Conservation (phyloP, 2,888 invertebrate genomes). For the Lasioglossum malachurum region DNA sequence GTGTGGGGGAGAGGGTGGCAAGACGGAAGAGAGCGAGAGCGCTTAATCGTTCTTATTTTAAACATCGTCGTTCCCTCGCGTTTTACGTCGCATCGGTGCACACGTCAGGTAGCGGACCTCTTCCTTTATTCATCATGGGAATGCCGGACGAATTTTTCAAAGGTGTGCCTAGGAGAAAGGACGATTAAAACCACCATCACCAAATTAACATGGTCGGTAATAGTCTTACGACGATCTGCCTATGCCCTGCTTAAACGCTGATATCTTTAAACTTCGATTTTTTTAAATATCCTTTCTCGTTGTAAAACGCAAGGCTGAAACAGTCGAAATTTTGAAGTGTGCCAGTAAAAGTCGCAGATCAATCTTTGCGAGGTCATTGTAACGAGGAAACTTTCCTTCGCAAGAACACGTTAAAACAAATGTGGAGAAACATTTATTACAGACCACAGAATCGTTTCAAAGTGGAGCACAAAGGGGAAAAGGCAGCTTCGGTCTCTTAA, state of each 20-base stretch:
- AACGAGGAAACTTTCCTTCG: not conserved
- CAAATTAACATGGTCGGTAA: not conserved
- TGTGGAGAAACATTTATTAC: not conserved
- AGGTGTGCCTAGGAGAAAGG: not conserved
- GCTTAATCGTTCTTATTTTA: conserved; percentile 63
- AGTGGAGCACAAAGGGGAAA: not conserved
- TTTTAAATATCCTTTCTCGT: no score
- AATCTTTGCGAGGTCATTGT: not conserved
- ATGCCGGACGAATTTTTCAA: not conserved
- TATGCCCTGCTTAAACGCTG: not conserved
- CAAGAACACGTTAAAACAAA: not conserved
- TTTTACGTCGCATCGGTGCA: not conserved
- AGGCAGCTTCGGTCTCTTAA: not conserved
- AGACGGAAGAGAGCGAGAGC: conserved; percentile 41
- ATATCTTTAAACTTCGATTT: not conserved
- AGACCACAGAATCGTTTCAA: not conserved
- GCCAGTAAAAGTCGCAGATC: not conserved
- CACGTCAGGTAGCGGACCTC: not conserved
- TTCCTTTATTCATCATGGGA: conserved; percentile 11
- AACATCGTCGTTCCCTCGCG: conserved; percentile 43
- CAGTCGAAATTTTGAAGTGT: no score
- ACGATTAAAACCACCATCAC: not conserved
- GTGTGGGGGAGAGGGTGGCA: conserved; percentile 21
- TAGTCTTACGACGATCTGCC: not conserved
- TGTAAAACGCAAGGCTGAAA: not conserved